A percentile compares a stretch with the other conserved stretches of the same genome.
These are phyloP conservation scores for Sebastes cheni DNA, from an alignment of 2,797 vertebrate genomes.

Conservation along the genomic window DNA sequence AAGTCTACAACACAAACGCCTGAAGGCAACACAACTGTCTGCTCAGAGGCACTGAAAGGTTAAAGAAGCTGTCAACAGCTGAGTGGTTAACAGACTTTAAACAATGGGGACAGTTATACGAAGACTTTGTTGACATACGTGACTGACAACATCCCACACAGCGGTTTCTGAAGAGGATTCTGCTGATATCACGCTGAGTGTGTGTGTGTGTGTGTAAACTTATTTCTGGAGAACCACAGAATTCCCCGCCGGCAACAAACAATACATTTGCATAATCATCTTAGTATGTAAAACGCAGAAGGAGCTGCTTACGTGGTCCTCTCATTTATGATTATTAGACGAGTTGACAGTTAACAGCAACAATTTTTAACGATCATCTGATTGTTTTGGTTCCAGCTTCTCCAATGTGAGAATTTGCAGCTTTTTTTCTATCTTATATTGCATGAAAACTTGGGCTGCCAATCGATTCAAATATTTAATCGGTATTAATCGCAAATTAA, in stretches of 20 bases:
- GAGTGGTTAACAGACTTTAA: constrained; percentile 20
- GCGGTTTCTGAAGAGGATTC: constrained; percentile 7
- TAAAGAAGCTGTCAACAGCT: constrained; percentile 33
- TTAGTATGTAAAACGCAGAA: not conserved
- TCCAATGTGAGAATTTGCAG: not conserved
- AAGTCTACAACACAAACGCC: not conserved
- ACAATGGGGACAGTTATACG: constrained; percentile 26
- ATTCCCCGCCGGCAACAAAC: not conserved
- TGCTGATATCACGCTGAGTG: not conserved
- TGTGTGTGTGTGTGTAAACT: not conserved
- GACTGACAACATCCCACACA: constrained; percentile 9
- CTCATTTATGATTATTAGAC: not conserved
- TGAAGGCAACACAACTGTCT: constrained; percentile 16
- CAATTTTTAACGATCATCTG: not conserved
- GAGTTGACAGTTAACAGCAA: not conserved
- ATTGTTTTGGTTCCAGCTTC: not conserved
- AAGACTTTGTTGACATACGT: constrained; percentile 8
- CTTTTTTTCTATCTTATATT: too few relatives aligned
- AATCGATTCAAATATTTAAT: too few relatives aligned
- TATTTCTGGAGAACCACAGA: not conserved
- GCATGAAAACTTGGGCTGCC: not conserved
- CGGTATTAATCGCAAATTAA: too few relatives aligned
- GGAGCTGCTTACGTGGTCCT: not conserved
- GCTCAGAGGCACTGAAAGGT: constrained; percentile 24
- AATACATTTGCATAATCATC: not conserved